A percentile compares a stretch with the other conserved stretches of the same genome.
phyloP scores from a whole-genome alignment of 2,113 vertebrate species.

The Lamprotornis superbus region DNA sequence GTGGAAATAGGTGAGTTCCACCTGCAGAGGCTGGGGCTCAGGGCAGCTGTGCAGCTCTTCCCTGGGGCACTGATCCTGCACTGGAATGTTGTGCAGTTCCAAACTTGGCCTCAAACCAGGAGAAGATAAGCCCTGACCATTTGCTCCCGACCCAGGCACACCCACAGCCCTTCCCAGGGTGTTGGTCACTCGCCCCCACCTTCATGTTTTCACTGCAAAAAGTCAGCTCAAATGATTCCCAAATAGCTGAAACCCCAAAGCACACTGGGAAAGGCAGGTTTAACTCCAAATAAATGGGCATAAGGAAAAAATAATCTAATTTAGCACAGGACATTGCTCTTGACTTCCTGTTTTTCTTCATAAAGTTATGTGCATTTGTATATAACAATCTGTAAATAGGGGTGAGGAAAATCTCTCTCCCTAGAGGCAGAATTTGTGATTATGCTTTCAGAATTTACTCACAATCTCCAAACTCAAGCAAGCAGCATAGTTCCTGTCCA shows the following conservation, averaged over 20 bases:
- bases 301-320: not conserved
- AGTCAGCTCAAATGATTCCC: not conserved
- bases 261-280: not conserved
- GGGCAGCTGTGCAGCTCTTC: not conserved
- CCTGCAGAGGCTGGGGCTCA: not conserved
- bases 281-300: not conserved
- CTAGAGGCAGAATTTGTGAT: not conserved
- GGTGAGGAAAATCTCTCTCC: not conserved
- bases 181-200: not conserved
- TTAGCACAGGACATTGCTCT: not conserved
- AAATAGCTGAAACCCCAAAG: not conserved
- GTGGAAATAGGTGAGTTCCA: not conserved
- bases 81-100: not conserved
- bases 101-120: not conserved
- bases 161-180: not conserved
- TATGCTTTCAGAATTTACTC: not conserved
- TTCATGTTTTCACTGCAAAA: not conserved
- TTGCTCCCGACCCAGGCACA: not conserved
- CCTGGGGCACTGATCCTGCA: not conserved
- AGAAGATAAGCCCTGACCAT: not conserved
- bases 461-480: not conserved
- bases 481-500: not conserved
- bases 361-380: not conserved
- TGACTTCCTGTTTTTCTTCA: not conserved
- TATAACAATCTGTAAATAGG: not conserved